A percentile compares a stretch with the other conserved stretches of the same genome.
These are phyloP conservation scores for Hestina assimilis DNA, from an alignment of 1,140 invertebrate genomes.

Conservation along the genomic window DNA sequence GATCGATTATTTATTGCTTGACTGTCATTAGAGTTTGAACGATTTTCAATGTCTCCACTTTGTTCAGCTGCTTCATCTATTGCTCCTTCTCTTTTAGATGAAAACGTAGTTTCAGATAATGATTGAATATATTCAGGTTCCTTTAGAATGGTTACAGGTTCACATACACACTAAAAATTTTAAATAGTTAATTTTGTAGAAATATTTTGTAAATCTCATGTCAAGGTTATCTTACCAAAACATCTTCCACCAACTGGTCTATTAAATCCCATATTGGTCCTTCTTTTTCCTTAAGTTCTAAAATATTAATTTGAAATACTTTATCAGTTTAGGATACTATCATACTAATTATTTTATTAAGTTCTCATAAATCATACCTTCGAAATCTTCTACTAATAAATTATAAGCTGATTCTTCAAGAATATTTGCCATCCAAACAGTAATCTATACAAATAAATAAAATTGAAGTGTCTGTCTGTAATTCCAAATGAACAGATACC, in stretches of 20 bases:
- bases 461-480: too few species aligned
- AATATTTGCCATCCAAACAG: slow-evolving; percentile 51
- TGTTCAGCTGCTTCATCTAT: neutral
- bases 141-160: neutral
- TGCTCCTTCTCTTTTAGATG: neutral
- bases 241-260: slow-evolving; percentile 50
- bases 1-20: neutral
- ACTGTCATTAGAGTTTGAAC: neutral
- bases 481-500: too few species aligned
- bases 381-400: slow-evolving; percentile 46
- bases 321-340: too few species aligned
- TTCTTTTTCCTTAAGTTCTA: slow-evolving; percentile 60
- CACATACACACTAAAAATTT: neutral
- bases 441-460: slow-evolving; percentile 32
- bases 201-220: too few species aligned
- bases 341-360: slow-evolving; percentile 16
- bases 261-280: slow-evolving; percentile 59
- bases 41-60: neutral
- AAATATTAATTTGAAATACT: slow-evolving; percentile 10
- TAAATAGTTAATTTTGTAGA: too few species aligned
- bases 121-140: neutral
- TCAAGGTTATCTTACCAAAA: too few species aligned
- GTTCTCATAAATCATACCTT: slow-evolving; percentile 35
- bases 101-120: neutral
- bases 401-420: slow-evolving; percentile 43